phyloP scores from a whole-genome alignment of 2,113 vertebrate species.

The Natator depressus region DNA sequence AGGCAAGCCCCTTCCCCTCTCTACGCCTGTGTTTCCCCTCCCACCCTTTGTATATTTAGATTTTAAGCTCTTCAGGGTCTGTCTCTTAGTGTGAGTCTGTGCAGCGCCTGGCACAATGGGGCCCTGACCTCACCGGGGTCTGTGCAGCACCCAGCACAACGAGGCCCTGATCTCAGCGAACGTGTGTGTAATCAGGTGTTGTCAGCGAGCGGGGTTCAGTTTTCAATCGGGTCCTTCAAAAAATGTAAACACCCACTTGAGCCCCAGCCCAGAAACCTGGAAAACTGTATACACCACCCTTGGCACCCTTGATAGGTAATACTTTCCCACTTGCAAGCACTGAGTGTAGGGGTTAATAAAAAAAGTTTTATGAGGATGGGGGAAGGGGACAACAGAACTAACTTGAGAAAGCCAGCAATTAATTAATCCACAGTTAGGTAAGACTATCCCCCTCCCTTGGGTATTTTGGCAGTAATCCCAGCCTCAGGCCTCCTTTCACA shows the following conservation, averaged over 20 bases:
- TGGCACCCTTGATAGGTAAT: not conserved
- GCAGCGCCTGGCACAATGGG: not conserved
- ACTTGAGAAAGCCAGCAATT: not conserved
- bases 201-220: not conserved
- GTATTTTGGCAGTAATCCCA: not conserved
- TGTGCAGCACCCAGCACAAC: not conserved
- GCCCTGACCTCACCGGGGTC: too few species aligned
- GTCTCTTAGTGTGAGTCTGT: not conserved
- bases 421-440: too few species aligned
- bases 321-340: not conserved
- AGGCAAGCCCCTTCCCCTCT: not conserved
- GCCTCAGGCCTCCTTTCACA: not conserved
- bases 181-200: not conserved
- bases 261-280: not conserved
- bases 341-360: not conserved
- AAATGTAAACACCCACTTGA: not conserved
- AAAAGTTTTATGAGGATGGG: too few species aligned
- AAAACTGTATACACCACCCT: not conserved
- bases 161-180: not conserved
- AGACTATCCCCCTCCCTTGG: too few species aligned
- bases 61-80: not conserved
- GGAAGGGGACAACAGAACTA: not conserved
- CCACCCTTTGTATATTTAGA: not conserved
- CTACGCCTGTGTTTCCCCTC: too few species aligned
- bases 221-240: not conserved